These are phyloP conservation scores for Capitella teleta DNA, from an alignment of 1,140 invertebrate genomes.

Conservation along the genomic window DNA sequence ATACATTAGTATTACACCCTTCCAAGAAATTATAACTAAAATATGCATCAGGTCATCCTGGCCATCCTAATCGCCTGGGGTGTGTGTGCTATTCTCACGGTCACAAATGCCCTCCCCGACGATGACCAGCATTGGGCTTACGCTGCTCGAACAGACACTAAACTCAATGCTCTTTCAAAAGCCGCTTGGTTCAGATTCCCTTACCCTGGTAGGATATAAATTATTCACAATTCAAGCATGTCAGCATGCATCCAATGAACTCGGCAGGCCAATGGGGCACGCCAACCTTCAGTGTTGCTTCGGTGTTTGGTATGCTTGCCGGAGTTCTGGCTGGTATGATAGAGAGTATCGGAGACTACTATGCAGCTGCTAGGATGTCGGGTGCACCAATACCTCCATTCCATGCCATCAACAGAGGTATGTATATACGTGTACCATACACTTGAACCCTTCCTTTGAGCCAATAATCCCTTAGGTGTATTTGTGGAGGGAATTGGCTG, in stretches of 20 bases:
- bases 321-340: constrained; percentile 31
- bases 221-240: neutral
- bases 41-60: constrained; percentile 48
- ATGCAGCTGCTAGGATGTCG: constrained; percentile 21
- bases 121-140: constrained; percentile 43
- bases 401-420: constrained; percentile 11
- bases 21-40: too few relatives aligned
- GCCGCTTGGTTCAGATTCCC: constrained; percentile 73
- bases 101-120: constrained; percentile 51
- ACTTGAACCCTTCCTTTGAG: too few relatives aligned
- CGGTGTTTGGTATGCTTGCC: constrained; percentile 32
- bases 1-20: too few relatives aligned
- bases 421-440: neutral
- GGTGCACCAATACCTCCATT: constrained; percentile 3
- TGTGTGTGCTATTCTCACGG: constrained; percentile 62
- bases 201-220: constrained; percentile 66
- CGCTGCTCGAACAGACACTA: constrained; percentile 65
- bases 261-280: constrained; percentile 27
- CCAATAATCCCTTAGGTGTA: constrained; percentile 56
- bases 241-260: neutral
- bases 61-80: constrained; percentile 71
- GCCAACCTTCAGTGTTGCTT: constrained; percentile 24
- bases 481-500: constrained; percentile 73
- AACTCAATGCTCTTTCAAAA: constrained; percentile 58
- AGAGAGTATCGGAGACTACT: constrained; percentile 35